A percentile compares a stretch with the other conserved stretches of the same genome.
These are phyloP conservation scores for Cryptus armator DNA, from an alignment of 2,888 invertebrate genomes.

Conservation along the genomic window DNA sequence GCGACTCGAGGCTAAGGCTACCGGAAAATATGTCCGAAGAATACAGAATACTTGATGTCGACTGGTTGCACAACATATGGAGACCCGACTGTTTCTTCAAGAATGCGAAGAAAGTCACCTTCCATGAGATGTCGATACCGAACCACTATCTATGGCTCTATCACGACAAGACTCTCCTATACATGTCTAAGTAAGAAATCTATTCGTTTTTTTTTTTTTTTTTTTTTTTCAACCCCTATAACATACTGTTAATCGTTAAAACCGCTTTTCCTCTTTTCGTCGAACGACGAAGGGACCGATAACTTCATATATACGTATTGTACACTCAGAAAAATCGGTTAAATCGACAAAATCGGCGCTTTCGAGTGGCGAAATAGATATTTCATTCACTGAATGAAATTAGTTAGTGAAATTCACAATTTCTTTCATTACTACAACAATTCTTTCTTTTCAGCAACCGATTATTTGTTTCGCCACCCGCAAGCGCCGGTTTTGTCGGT, in stretches of 20 bases:
- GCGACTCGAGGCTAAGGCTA: conserved; percentile 94
- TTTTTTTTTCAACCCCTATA: conserved; percentile 11
- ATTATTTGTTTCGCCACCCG: too few species aligned
- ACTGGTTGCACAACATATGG: conserved; percentile 96
- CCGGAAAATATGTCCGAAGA: conserved; percentile 98
- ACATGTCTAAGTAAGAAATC: conserved; percentile 94
- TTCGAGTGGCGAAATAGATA: too few species aligned
- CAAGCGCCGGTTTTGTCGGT: too few species aligned
- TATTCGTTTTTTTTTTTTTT: conserved; percentile 6
- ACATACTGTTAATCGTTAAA: conserved; percentile 65
- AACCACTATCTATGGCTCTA: conserved; percentile 97
- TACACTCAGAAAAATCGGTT: too few species aligned
- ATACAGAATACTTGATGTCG: conserved; percentile 95
- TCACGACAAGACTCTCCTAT: conserved; percentile 95
- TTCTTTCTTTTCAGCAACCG: too few species aligned
- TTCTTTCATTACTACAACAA: too few species aligned
- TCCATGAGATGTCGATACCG: conserved; percentile 97
- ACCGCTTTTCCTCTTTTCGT: conserved; percentile 68
- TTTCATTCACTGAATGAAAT: too few species aligned
- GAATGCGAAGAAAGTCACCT: conserved; percentile 96
- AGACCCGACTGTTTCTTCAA: conserved; percentile 97
- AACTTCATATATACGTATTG: background rate
- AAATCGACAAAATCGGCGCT: too few species aligned
- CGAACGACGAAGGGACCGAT: conserved; percentile 4
- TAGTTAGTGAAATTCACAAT: too few species aligned